Evolutionary conservation across 2,888 invertebrate species (phyloP).

Genomic region (Vanessa cardui): DNA sequence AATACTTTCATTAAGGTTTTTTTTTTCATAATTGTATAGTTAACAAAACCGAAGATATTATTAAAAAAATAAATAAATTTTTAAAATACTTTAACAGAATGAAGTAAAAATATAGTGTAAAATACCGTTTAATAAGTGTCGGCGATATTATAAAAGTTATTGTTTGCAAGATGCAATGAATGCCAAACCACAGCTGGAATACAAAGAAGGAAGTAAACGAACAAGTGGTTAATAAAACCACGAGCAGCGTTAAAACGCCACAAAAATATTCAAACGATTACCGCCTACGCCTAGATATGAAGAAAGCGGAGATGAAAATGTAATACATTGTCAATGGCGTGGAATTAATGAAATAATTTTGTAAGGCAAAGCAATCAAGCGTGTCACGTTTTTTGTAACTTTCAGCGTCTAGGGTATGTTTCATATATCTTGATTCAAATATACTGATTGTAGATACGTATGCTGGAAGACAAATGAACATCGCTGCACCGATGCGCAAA

Average conservation of each 20-base stretch:
- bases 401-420: neutral
- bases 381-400: neutral
- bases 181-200: conserved; percentile 33
- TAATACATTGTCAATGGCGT: conserved; percentile 12
- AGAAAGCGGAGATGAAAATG: conserved; percentile 13
- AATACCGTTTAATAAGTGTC: neutral
- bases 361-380: conserved; percentile 1
- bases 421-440: neutral
- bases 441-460: conserved; percentile 10
- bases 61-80: neutral
- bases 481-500: conserved; percentile 49
- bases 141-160: conserved; percentile 15
- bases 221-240: conserved; percentile 38
- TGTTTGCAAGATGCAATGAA: conserved; percentile 23
- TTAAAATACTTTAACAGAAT: neutral
- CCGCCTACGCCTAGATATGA: conserved; percentile 16
- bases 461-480: conserved; percentile 55
- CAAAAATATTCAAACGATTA: conserved; percentile 15
- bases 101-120: conserved; percentile 1
- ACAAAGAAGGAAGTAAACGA: conserved; percentile 32
- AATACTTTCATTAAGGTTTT: too few species aligned
- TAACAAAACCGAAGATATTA: neutral
- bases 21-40: too few species aligned
- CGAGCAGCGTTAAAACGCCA: conserved; percentile 10
- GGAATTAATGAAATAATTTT: conserved; percentile 11